These are phyloP conservation scores for Archips xylosteana DNA, from an alignment of 2,888 invertebrate genomes.

Conservation along the genomic window DNA sequence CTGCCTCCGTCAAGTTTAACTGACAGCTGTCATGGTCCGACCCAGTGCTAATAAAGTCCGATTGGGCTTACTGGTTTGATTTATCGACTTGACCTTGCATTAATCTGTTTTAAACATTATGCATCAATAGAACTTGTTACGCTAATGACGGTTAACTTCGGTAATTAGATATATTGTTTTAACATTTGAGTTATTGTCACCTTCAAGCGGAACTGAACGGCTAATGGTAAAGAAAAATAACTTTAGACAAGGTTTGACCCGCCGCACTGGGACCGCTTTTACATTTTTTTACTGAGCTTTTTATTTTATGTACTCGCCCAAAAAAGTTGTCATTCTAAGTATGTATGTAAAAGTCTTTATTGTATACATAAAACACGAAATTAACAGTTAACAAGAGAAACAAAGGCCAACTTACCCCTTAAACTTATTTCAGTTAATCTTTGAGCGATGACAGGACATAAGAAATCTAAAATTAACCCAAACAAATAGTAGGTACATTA, in stretches of 20 bases:
- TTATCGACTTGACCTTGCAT: constrained; percentile 58
- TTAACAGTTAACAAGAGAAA: too few species aligned
- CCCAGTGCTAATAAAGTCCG: constrained; percentile 61
- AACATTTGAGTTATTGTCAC: constrained; percentile 19
- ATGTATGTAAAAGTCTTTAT: too few species aligned
- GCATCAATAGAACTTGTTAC: constrained; percentile 43
- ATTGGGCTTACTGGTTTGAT: constrained; percentile 57
- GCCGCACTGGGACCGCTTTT: not conserved
- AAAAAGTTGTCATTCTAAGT: not conserved
- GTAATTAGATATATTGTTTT: constrained; percentile 36
- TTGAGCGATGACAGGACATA: too few species aligned
- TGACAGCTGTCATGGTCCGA: constrained; percentile 70
- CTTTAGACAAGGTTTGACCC: not conserved
- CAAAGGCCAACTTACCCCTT: too few species aligned
- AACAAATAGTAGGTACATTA: too few species aligned
- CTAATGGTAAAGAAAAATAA: not conserved
- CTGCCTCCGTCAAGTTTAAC: constrained; percentile 49
- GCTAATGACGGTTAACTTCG: constrained; percentile 29
- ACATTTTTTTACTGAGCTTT: not conserved
- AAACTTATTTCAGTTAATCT: too few species aligned
- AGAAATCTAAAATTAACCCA: too few species aligned
- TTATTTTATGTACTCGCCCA: not conserved
- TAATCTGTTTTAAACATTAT: constrained; percentile 49
- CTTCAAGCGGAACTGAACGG: constrained; percentile 12
- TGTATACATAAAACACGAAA: too few species aligned